A percentile compares a stretch with the other conserved stretches of the same genome.
These are phyloP conservation scores for Eupithecia centaureata DNA, from an alignment of 2,888 invertebrate species.

Conservation along the genomic window DNA sequence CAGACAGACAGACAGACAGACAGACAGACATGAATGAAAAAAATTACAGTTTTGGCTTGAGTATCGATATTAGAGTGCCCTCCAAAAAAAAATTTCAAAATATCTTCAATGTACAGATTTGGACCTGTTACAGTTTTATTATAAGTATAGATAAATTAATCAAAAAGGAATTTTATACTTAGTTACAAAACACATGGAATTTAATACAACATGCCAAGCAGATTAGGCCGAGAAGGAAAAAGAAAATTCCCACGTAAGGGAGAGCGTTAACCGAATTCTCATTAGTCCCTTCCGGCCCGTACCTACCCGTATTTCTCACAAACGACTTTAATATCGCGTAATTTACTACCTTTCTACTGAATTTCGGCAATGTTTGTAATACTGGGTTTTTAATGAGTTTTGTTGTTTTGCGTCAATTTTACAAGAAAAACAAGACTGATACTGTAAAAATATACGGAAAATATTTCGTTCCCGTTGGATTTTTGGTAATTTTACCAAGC, in stretches of 20 bases:
- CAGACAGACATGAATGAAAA: no score
- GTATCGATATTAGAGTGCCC: no score
- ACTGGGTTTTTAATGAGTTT: background rate
- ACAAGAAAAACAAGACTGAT: no score
- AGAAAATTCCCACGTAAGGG: conserved; percentile 16
- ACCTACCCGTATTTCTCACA: conserved; percentile 23
- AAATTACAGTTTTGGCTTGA: no score
- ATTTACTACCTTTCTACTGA: conserved; percentile 15
- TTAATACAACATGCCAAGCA: conserved; percentile 6
- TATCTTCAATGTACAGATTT: no score
- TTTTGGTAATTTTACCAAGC: no score
- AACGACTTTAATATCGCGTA: conserved; percentile 28
- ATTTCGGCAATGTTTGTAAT: background rate
- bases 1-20: background rate
- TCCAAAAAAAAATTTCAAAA: no score
- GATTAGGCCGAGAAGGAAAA: conserved; percentile 2
- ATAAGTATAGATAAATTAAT: no score
- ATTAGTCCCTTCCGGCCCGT: conserved; percentile 23
- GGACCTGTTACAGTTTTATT: no score
- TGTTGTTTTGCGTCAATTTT: background rate
- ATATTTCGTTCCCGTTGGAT: no score
- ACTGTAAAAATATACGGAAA: no score
- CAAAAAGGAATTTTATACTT: background rate
- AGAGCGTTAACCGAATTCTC: conserved; percentile 21
- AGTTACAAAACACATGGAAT: background rate